phyloP scores from a whole-genome alignment of 1,140 invertebrate species.

The Sweltsa coloradensis region DNA sequence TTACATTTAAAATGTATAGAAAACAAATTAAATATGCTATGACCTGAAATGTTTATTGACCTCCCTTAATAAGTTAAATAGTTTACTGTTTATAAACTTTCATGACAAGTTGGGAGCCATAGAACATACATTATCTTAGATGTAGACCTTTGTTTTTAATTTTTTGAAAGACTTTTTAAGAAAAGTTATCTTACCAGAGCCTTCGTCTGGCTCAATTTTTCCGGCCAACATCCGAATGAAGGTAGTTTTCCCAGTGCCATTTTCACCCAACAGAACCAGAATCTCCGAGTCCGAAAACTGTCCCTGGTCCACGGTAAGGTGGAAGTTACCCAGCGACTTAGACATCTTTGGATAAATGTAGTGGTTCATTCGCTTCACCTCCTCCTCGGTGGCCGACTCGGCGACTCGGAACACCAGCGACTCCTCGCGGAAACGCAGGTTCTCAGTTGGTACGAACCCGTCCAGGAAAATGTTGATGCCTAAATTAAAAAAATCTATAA shows the following conservation, averaged over 20 bases:
- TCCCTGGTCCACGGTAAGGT: slow-evolving; percentile 68
- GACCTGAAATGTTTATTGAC: no score
- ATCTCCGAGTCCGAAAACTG: slow-evolving; percentile 99
- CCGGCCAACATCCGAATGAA: slow-evolving; percentile 98
- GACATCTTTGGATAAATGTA: slow-evolving; percentile 89
- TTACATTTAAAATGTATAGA: no score
- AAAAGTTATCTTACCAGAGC: slow-evolving; percentile 55
- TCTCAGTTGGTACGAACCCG: slow-evolving; percentile 98
- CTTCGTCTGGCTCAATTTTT: slow-evolving; percentile 82
- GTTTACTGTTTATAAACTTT: no score
- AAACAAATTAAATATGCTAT: no score
- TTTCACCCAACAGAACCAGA: slow-evolving; percentile 95
- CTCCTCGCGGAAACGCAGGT: slow-evolving; percentile 94
- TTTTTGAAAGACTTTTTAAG: no score
- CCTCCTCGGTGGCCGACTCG: slow-evolving; percentile 94
- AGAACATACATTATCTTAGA: no score
- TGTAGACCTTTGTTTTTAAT: no score
- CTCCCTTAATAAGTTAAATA: no score
- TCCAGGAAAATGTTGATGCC: slow-evolving; percentile 99
- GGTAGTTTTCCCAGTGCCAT: slow-evolving; percentile 99
- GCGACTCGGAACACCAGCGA: slow-evolving; percentile 96
- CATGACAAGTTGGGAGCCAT: no score
- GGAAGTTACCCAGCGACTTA: slow-evolving; percentile 76
- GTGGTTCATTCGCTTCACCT: slow-evolving; percentile 90
- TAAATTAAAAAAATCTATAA: slow-evolving; percentile 24